Percentiles rank a stretch among this genome's conserved stretches.
Evolutionary conservation across 2,888 invertebrate genomes (phyloP).

Genomic region (Tiliacea citrago): DNA sequence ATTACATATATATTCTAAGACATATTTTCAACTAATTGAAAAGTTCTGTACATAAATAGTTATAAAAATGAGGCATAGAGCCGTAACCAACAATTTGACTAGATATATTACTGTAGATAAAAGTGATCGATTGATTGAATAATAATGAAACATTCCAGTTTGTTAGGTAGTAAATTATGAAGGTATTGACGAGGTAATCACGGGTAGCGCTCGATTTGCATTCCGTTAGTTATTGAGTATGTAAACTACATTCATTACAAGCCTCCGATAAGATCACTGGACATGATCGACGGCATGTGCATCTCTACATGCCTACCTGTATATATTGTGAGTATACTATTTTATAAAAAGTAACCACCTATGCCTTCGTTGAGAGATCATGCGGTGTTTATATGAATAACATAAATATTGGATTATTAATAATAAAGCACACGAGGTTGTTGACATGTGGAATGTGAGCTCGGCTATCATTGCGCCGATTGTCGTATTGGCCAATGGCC

Average conservation of each 20-base stretch:
- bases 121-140: conserved; percentile 48
- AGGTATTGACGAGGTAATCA: conserved; percentile 53
- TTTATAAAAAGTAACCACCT: conserved; percentile 64
- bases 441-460: too few relatives aligned
- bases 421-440: too few relatives aligned
- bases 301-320: conserved; percentile 72
- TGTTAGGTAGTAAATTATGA: conserved; percentile 66
- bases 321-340: conserved; percentile 73
- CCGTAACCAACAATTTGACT: conserved; percentile 45
- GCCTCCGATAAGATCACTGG: conserved; percentile 67
- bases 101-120: conserved; percentile 46
- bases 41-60: conserved; percentile 23
- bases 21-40: conserved; percentile 8
- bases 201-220: conserved; percentile 56
- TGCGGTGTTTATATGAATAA: conserved; percentile 42
- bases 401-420: conserved; percentile 8
- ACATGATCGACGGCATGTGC: conserved; percentile 70
- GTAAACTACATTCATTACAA: conserved; percentile 70
- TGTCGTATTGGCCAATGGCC: too few relatives aligned
- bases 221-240: conserved; percentile 63
- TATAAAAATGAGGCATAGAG: conserved; percentile 35
- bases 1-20: conserved; percentile 6
- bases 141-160: conserved; percentile 42
- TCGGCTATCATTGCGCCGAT: too few relatives aligned
- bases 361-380: conserved; percentile 62